Base-by-base conservation (phyloP, 2,113 vertebrate species). In the Tichodroma muraria region DNA sequence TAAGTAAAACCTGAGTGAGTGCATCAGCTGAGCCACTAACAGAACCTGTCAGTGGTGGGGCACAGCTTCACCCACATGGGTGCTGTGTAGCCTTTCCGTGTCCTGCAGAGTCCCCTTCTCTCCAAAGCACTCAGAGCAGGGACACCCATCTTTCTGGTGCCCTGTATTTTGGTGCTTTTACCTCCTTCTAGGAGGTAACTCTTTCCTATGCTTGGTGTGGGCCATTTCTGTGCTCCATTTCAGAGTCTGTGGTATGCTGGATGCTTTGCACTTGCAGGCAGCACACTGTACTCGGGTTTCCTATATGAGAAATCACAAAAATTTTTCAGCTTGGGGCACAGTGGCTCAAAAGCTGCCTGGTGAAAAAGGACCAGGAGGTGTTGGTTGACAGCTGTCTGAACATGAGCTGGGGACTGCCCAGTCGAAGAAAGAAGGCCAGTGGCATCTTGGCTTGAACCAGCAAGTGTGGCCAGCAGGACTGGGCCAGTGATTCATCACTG, bases 1-100 rank as follows among this genome's bases (percentile, higher is more conserved):
- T 59, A 63, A 85, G 82, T 80, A 71, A 93, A 82, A 94, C 93
- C 88, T 85, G 88, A 89, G 42, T 57, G 70, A 91, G 38, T 87
- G 89, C 66, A 47, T 30, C 40, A 2, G 7, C 47, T 59, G 57
- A 79, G 92, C 73, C 7, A 49, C 52, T 44, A n/a, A 50, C 38
- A 73, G 79, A 44, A 31, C 35, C 44, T 72, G 68, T 92, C 56
- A 63, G 47, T 80, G 72, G 31, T 56, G 76, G 70, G 81, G 64
- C 47, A 59, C 20, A 80, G 59, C 50, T 57, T 80, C 54, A 53
- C n/a, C 54, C 61, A 5, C 1, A 4, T 28, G 68, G 60, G 35
- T 88, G 45, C 81, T 87, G 8, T 42, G 57, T 49, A 15, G 42
- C 49, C 28, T 88, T 73, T 31, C 35, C 0, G 0, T 33, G 37